A percentile compares a stretch with the other conserved stretches of the same genome.
Conservation (phyloP, 35 echinoderm and acorn worm species). For the Holothuria glaberrima region DNA sequence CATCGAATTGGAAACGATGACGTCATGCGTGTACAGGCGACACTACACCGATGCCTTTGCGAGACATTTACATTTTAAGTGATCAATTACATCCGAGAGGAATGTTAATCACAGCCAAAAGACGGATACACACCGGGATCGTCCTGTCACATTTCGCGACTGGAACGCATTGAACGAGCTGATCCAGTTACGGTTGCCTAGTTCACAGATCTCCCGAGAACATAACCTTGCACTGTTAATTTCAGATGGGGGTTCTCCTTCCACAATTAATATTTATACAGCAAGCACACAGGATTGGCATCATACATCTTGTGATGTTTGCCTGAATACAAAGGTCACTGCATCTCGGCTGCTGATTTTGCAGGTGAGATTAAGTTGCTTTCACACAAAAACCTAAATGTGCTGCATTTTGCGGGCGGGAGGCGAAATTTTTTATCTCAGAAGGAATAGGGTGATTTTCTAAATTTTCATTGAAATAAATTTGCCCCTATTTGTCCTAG, state of each 20-base stretch:
- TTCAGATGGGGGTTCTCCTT: not conserved
- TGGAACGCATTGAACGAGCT: slow-evolving; percentile 40
- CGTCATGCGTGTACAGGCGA: slow-evolving; percentile 11
- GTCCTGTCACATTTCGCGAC: slow-evolving; percentile 39
- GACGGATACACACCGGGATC: slow-evolving; percentile 39
- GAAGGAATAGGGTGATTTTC: too few relatives aligned
- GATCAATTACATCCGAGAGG: slow-evolving; percentile 41
- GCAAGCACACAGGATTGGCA: not conserved
- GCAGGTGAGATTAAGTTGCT: too few relatives aligned
- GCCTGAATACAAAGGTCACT: too few relatives aligned
- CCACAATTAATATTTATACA: slow-evolving; percentile 28
- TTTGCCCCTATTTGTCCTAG: too few relatives aligned
- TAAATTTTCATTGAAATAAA: too few relatives aligned
- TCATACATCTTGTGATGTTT: too few relatives aligned
- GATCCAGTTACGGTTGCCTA: slow-evolving; percentile 27
- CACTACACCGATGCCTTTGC: slow-evolving; percentile 4
- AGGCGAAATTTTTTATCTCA: too few relatives aligned
- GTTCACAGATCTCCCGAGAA: slow-evolving; percentile 11
- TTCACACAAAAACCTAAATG: too few relatives aligned
- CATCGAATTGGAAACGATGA: not conserved
- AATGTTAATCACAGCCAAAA: slow-evolving; percentile 46
- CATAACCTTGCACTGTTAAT: not conserved
- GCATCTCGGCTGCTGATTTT: too few relatives aligned
- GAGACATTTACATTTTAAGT: slow-evolving; percentile 55
- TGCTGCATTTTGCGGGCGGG: too few relatives aligned